Evolutionary conservation across 2,888 invertebrate genomes (phyloP), one percentile per base, ranked within the genome.

Genomic region (Thumatha senex): DNA sequence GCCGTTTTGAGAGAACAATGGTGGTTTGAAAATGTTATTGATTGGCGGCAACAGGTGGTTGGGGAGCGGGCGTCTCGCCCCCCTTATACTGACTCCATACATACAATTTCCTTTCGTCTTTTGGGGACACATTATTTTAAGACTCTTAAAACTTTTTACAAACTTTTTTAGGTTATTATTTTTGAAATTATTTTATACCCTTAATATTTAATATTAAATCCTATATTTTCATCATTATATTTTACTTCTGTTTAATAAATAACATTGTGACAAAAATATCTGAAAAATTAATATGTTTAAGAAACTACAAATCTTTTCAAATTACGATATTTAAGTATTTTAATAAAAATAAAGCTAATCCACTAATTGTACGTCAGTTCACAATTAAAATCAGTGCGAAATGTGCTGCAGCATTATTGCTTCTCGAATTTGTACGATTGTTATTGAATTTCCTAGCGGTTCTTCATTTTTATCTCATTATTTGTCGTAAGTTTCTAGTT

Each of bases 41-140:
- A 90, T 90, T 89, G 84, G 74, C 67, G 72, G 76, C 89, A 84
- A 90, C 90, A 90, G 84, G 89, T 89, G 77, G 85, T 62, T 81
- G 80, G 84, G 88, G 86, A 77, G 84, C 74, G 84, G 87, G 86
- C 77, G 84, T 75, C 78, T 68, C 82, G 70, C 70, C 78, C 86
- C 83, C 78, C 82, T 72, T 81, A 33, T 31, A 41, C 55, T 53
- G 62, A 24, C 75, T 64, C 71, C 70, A 53, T 65, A 61, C 70
- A 53, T 66, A 61, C 64, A 68, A 80, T 82, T 83, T 79, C 78
- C 80, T 82, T 83, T 75, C 69, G 56, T 80, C 83, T 79, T 78
- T 57, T 35, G 65, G 64, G 72, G 68, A 59, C 56, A 49, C 57
- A 51, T 57, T 54, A 51, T 49, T 62, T 54, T 52, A 55, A 60